phyloP scores from a whole-genome alignment of 2,113 vertebrate genomes.

The Odocoileus virginianus region DNA sequence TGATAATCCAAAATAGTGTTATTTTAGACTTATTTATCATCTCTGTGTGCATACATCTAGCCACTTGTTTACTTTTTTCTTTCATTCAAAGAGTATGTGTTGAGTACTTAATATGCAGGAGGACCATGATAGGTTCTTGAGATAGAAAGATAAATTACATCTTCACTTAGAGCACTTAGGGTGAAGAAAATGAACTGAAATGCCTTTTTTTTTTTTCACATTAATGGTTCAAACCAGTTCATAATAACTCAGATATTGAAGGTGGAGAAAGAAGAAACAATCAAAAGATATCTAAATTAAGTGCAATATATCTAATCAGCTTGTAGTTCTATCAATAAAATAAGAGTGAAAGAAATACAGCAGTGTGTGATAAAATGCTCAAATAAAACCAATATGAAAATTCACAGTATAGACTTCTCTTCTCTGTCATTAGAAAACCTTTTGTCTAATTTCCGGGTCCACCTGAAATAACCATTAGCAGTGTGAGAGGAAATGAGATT shows the following conservation, averaged over 20 bases:
- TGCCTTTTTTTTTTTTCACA: neutral
- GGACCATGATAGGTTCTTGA: neutral
- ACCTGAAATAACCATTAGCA: neutral
- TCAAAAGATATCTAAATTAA: neutral
- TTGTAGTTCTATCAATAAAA: neutral
- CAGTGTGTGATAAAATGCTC: neutral
- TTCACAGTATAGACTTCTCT: neutral
- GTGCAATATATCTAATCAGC: neutral
- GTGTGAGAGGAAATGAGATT: rapidly evolving
- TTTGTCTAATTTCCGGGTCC: neutral
- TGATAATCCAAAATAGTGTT: neutral
- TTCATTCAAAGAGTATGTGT: neutral
- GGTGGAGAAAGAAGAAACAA: neutral
- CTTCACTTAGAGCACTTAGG: neutral
- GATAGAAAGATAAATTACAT: neutral
- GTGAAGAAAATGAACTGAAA: neutral
- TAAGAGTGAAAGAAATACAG: neutral
- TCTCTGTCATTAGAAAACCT: neutral
- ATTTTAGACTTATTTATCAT: neutral
- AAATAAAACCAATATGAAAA: constrained; percentile 29
- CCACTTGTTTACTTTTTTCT: neutral
- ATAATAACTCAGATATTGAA: neutral
- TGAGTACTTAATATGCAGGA: neutral
- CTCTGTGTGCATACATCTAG: too few species aligned
- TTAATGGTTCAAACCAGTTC: neutral